Evolutionary conservation across 2,113 vertebrate genomes (phyloP).

Genomic region (Neomonachus schauinslandi): DNA sequence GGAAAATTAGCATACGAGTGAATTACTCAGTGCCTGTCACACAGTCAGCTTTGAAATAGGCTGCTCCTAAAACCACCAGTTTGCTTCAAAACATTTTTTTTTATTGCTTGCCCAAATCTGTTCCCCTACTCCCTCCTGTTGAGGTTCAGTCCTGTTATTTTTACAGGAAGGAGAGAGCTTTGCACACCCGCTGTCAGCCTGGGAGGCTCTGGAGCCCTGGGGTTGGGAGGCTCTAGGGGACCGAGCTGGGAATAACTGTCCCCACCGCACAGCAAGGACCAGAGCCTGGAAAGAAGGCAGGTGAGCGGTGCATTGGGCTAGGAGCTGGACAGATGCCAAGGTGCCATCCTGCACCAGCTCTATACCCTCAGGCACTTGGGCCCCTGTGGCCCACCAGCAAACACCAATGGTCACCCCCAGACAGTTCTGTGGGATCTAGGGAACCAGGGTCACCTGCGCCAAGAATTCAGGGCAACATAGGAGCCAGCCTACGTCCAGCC

Average conservation of each 20-base stretch:
- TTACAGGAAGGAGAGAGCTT: neutral
- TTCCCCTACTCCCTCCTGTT: neutral
- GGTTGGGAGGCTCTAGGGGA: neutral
- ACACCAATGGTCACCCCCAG: no score
- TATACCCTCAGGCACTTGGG: rapidly evolving
- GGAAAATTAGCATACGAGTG: conserved; percentile 56
- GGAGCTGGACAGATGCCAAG: neutral
- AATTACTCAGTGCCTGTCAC: conserved; percentile 24
- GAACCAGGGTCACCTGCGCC: neutral
- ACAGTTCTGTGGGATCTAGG: neutral
- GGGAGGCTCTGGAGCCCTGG: neutral
- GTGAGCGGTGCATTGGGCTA: rapidly evolving
- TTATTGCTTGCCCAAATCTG: neutral
- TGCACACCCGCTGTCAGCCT: no score
- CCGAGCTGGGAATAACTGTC: neutral
- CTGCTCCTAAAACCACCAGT: neutral
- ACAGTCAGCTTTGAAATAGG: conserved; percentile 27
- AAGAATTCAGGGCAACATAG: neutral
- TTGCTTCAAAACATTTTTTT: neutral
- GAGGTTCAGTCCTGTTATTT: neutral
- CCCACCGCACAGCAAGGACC: neutral
- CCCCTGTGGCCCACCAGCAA: neutral
- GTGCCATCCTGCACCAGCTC: neutral
- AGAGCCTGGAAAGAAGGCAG: neutral
- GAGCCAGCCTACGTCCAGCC: neutral